Evolutionary conservation across 2,113 vertebrate genomes (phyloP), one percentile per base, ranked within the genome.

Genomic region (Reinhardtius hippoglossoides): DNA sequence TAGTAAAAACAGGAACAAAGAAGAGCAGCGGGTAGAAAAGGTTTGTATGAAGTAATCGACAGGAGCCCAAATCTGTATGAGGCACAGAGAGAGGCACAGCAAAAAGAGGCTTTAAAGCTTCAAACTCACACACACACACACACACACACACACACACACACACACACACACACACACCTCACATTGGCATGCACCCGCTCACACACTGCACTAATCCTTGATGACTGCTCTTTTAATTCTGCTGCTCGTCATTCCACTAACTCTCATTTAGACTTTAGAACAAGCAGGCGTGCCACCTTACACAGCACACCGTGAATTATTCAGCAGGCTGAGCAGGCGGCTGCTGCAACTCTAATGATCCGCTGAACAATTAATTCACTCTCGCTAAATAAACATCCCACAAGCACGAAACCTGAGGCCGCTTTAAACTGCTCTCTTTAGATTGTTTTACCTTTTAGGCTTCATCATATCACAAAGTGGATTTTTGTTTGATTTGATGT

Each of bases 271-370:
- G 76, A 70, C 46, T 78, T 60, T 58, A 46, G 63, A 75, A 72
- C 73, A 78, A 87, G 59, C 59, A 71, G 83, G 59, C 74, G 69
- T 70, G 55, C 63, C 74, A 58, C 65, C 65, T 68, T 21, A 69
- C 67, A 61, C 42, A 44, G 31, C 69, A 48, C 59, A 40, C 58
- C 15, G 63, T 90, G 40, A 89, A 85, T 87, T 75, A 87, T 92
- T 84, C 71, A 90, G 67, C 23, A 74, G 64, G 20, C 68, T 64
- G 74, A 35, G 57, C 48, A 5, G n/a, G 60, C 46, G 60, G 58
- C 64, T 54, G 21, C 61, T 67, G 55, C 76, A 67, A 24, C 59
- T 78, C 61, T 24, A 52, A 75, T 76, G 80, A 71, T 62, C 64
- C 44, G 31, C 44, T n/a, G 60, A 71, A 67, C 78, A 74, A 83